phyloP scores from a whole-genome alignment of 2,797 vertebrate genomes.

The Loris lydekkerianus region DNA sequence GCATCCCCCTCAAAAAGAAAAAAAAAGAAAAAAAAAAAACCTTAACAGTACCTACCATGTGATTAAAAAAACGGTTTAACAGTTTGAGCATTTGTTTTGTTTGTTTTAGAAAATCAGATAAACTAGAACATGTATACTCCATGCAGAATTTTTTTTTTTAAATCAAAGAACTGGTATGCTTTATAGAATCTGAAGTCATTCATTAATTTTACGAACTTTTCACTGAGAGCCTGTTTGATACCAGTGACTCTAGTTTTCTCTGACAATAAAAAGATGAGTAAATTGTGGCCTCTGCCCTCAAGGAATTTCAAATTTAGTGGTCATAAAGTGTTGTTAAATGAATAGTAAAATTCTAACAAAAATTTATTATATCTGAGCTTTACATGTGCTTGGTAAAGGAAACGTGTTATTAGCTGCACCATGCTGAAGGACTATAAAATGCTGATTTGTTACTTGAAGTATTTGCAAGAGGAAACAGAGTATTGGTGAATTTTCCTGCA shows the following conservation, averaged over 20 bases:
- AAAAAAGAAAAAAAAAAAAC: background rate
- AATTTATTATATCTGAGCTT: slow-evolving; percentile 22
- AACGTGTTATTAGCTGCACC: slow-evolving; percentile 70
- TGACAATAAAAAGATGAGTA: slow-evolving; percentile 43
- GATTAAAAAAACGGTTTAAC: background rate
- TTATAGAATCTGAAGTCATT: background rate
- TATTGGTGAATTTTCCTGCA: slow-evolving; percentile 76
- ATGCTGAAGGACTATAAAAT: slow-evolving; percentile 68
- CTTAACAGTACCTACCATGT: background rate
- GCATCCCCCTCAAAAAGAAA: background rate
- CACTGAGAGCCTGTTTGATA: background rate
- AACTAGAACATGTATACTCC: background rate
- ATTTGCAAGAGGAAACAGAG: slow-evolving; percentile 72
- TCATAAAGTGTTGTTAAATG: background rate
- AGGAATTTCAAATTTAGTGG: slow-evolving; percentile 26
- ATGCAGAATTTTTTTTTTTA: background rate
- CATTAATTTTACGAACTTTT: slow-evolving; percentile 46
- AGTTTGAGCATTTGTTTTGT: background rate
- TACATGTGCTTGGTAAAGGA: slow-evolving; percentile 59
- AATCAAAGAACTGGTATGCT: background rate
- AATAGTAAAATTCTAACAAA: slow-evolving; percentile 49
- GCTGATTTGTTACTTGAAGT: slow-evolving; percentile 64
- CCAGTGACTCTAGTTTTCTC: background rate
- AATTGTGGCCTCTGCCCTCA: background rate
- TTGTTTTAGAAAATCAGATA: slow-evolving; percentile 13